A percentile compares a stretch with the other conserved stretches of the same genome.
phyloP scores from a whole-genome alignment of 2,113 vertebrate genomes.

The Gobiocypris rarus region DNA sequence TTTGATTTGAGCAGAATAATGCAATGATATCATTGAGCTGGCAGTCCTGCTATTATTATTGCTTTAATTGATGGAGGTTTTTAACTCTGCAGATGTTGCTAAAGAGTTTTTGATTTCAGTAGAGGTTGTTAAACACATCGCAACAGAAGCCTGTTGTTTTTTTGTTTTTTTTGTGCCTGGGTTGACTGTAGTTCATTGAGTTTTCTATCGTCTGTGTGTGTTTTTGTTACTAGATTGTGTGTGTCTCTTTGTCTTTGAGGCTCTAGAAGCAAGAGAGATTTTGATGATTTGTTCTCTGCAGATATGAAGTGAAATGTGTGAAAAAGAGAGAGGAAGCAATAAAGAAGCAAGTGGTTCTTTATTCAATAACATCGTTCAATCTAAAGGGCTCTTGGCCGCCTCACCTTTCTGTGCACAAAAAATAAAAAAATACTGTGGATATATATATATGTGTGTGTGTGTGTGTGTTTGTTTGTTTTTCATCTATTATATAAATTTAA shows the following conservation, averaged over 20 bases:
- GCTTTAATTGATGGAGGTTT: neutral
- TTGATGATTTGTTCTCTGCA: neutral
- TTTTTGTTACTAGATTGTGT: neutral
- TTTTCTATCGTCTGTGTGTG: neutral
- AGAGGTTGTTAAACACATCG: neutral
- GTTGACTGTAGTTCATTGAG: neutral
- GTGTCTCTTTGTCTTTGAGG: neutral
- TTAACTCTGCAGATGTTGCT: neutral
- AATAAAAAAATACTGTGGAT: neutral
- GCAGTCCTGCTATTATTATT: neutral
- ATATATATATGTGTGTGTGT: too few species aligned
- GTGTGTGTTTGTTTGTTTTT: too few species aligned
- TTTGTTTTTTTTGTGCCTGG: neutral
- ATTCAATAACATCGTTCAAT: neutral
- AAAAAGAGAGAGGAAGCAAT: neutral
- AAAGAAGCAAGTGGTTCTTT: neutral
- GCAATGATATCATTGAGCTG: constrained; percentile 29
- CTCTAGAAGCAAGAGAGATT: neutral
- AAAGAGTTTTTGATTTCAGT: neutral
- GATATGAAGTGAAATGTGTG: neutral
- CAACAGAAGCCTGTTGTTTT: neutral
- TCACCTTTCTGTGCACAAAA: neutral
- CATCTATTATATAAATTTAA: too few species aligned
- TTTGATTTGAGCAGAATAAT: constrained; percentile 8
- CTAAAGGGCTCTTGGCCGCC: neutral